Percentiles rank a stretch among this genome's conserved stretches.
Evolutionary conservation across 1,140 invertebrate species (phyloP).

Genomic region (Zaprionus taronus): DNA sequence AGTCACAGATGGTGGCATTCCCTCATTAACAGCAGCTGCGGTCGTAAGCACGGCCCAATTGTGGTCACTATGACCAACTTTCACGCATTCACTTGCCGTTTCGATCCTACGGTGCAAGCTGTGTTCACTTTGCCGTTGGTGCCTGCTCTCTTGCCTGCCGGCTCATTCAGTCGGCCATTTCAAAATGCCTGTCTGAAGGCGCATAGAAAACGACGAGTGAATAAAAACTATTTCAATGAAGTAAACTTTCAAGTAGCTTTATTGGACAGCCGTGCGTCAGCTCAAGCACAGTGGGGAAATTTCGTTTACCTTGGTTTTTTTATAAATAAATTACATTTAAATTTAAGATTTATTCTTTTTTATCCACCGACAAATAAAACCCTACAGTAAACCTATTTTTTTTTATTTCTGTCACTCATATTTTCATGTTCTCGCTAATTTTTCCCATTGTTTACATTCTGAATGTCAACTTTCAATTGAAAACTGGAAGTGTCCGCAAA

Average conservation of each 20-base stretch:
- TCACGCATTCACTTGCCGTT: neutral
- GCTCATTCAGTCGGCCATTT: conserved; percentile 43
- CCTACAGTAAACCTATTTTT: too few relatives aligned
- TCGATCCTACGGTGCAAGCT: conserved; percentile 13
- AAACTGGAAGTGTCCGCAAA: conserved; percentile 39
- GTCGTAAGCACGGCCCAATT: conserved; percentile 13
- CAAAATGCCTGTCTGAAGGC: conserved; percentile 28
- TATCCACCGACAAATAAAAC: too few relatives aligned
- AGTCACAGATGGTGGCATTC: neutral
- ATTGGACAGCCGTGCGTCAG: conserved; percentile 22
- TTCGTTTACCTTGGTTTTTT: neutral
- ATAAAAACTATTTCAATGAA: conserved; percentile 82
- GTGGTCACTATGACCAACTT: conserved; percentile 26
- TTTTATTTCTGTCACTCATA: neutral
- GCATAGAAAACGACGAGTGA: conserved; percentile 56
- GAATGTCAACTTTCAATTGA: conserved; percentile 61
- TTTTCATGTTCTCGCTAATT: neutral
- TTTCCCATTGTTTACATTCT: neutral
- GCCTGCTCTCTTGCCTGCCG: neutral
- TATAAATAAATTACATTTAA: too few relatives aligned
- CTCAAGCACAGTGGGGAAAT: conserved; percentile 42
- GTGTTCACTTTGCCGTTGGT: neutral
- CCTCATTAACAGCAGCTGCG: conserved; percentile 35
- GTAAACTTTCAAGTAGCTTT: conserved; percentile 66
- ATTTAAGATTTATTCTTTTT: too few relatives aligned